Percentiles rank a stretch among this genome's conserved stretches.
phyloP scores from a whole-genome alignment of 2,113 vertebrate genomes.

The Ceyx melanurus region DNA sequence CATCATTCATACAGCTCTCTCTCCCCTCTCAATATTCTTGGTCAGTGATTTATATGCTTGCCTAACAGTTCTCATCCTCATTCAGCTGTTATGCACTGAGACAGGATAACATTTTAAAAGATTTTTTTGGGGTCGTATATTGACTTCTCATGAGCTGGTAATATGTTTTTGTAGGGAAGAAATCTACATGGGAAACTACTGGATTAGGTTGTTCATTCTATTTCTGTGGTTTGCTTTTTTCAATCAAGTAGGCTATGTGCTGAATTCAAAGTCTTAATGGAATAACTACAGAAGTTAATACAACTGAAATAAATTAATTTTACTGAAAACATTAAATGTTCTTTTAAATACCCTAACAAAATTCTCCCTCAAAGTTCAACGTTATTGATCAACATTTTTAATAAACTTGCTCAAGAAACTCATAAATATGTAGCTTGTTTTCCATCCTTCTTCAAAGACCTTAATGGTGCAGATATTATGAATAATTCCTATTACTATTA shows the following conservation, averaged over 20 bases:
- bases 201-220: not conserved
- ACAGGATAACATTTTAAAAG: not conserved
- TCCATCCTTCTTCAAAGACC: conserved; percentile 7
- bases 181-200: not conserved
- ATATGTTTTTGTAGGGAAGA: not conserved
- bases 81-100: not conserved
- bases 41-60: not conserved
- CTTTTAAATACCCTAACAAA: conserved; percentile 37
- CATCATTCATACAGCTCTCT: not conserved
- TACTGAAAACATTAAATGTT: not conserved
- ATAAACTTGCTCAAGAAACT: conserved; percentile 21
- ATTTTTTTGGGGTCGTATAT: not conserved
- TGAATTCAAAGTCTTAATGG: not conserved
- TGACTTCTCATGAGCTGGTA: not conserved
- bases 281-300: not conserved
- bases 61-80: not conserved
- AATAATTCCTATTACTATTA: conserved; percentile 31
- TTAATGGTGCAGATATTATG: conserved; percentile 52
- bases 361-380: not conserved
- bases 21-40: not conserved
- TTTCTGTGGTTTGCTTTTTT: not conserved
- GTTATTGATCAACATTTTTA: conserved; percentile 55
- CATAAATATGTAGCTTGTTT: conserved; percentile 51
- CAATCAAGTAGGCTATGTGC: not conserved
- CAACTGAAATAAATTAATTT: conserved; percentile 12